These are phyloP conservation scores for Erebia aethiops DNA, from an alignment of 2,888 invertebrate species.

Conservation along the genomic window DNA sequence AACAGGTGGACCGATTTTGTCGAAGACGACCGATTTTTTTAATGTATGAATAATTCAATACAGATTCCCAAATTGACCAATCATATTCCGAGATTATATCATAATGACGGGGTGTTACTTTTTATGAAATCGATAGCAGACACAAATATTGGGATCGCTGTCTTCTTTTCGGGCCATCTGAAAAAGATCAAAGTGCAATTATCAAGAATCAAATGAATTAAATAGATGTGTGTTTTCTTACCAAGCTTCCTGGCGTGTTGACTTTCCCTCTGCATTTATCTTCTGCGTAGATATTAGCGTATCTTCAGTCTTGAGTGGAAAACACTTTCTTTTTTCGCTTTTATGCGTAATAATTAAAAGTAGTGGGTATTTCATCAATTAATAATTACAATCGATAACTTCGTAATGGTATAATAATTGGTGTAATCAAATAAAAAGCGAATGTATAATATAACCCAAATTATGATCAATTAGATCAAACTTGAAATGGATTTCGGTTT, in stretches of 20 bases:
- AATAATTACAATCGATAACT: neutral
- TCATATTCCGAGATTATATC: neutral
- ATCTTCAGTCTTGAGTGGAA: neutral
- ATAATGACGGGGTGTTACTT: neutral
- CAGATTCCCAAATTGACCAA: neutral
- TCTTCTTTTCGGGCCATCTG: slow-evolving; percentile 52
- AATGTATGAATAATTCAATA: too few species aligned
- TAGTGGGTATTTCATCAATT: neutral
- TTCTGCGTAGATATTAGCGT: slow-evolving; percentile 16
- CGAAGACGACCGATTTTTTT: neutral
- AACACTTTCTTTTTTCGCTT: slow-evolving; percentile 1
- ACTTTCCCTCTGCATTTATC: slow-evolving; percentile 40
- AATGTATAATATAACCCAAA: neutral
- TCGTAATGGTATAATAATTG: neutral
- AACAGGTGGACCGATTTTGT: neutral
- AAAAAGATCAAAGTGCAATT: slow-evolving; percentile 73
- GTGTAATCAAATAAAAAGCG: neutral
- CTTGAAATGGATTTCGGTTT: too few species aligned
- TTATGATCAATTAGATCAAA: neutral
- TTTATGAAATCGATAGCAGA: slow-evolving; percentile 13
- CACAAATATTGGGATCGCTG: slow-evolving; percentile 18
- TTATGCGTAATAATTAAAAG: neutral
- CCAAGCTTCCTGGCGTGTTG: slow-evolving; percentile 52
- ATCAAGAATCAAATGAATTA: slow-evolving; percentile 55
- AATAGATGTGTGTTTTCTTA: slow-evolving; percentile 49